These are phyloP conservation scores for Orchesella cincta DNA, from an alignment of 1,140 invertebrate genomes.

Conservation along the genomic window DNA sequence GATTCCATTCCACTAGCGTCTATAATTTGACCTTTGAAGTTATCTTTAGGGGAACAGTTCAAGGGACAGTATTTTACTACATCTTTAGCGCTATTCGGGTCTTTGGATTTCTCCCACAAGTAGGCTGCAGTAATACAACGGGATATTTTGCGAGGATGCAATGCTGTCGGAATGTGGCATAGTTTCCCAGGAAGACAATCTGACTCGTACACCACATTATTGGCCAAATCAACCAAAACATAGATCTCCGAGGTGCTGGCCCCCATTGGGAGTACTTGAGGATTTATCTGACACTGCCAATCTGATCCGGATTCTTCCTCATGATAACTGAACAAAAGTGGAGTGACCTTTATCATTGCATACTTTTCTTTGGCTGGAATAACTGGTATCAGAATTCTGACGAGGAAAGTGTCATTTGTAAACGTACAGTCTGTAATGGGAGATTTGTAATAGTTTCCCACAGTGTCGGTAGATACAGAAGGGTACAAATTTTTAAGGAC, in stretches of 20 bases:
- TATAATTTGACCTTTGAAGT: neutral
- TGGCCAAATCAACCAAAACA: neutral
- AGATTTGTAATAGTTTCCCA: slow-evolving; percentile 44
- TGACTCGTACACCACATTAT: slow-evolving; percentile 1
- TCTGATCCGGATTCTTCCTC: neutral
- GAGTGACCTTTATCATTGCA: neutral
- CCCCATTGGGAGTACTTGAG: neutral
- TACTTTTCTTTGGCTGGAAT: neutral
- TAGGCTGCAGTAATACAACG: neutral
- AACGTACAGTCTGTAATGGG: slow-evolving; percentile 46
- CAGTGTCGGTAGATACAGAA: neutral
- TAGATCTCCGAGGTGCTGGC: neutral
- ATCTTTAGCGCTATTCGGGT: neutral
- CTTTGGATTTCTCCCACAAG: neutral
- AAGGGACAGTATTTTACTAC: slow-evolving; percentile 6
- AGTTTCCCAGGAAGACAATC: neutral
- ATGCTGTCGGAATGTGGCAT: slow-evolving; percentile 12
- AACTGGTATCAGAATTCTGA: slow-evolving; percentile 44
- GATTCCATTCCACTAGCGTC: too few relatives aligned
- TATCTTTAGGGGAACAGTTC: neutral
- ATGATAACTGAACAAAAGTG: neutral
- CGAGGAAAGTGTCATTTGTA: slow-evolving; percentile 42
- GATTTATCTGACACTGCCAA: neutral
- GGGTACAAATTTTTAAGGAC: neutral
- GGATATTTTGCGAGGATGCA: slow-evolving; percentile 8